Conservation (phyloP, 2,888 invertebrate genomes). For the Hirtodrosophila duncani region DNA sequence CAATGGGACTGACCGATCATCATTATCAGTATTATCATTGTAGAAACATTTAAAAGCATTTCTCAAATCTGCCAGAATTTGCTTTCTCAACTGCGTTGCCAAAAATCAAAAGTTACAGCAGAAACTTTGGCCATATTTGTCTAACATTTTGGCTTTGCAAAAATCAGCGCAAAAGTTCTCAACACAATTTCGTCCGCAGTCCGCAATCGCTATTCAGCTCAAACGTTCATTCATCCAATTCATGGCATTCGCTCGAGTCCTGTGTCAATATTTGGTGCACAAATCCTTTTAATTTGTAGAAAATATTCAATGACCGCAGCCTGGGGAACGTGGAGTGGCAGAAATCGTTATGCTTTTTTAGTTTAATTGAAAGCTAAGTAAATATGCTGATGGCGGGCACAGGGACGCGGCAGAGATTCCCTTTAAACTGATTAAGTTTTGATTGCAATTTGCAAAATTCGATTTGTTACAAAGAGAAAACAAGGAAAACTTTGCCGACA, state of each 20-base stretch:
- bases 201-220: conserved; percentile 13
- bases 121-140: no score
- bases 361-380: conserved; percentile 59
- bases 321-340: neutral
- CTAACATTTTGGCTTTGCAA: no score
- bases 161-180: no score
- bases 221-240: conserved; percentile 12
- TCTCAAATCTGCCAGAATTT: no score
- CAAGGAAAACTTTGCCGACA: conserved; percentile 43
- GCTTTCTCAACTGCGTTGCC: no score
- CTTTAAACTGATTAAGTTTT: conserved; percentile 70
- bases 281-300: conserved; percentile 69
- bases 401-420: neutral
- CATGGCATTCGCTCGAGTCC: conserved; percentile 43
- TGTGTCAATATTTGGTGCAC: conserved; percentile 63
- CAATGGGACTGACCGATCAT: no score
- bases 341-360: conserved; percentile 37
- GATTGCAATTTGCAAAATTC: conserved; percentile 66
- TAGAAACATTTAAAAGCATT: no score
- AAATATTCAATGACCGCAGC: conserved; percentile 45
- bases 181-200: conserved; percentile 5
- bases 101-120: no score
- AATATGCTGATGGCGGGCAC: conserved; percentile 24
- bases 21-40: no score
- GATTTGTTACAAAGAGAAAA: conserved; percentile 58